Conservation (phyloP, 2,113 vertebrate species). For the Sminthopsis crassicaudata region DNA sequence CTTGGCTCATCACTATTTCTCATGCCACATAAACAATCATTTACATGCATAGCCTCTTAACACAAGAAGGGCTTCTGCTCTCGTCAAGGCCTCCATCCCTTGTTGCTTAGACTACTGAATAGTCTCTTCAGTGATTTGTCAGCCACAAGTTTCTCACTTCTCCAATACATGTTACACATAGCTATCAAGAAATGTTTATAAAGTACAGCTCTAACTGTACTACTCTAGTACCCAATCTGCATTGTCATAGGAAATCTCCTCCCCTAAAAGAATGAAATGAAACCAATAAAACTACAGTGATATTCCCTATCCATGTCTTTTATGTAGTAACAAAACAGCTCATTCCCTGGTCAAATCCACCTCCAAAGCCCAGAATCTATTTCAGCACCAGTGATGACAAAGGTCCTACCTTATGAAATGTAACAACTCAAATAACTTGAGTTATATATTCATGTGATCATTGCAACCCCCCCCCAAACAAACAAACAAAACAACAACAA, state of each 20-base stretch:
- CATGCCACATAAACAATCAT: too few relatives aligned
- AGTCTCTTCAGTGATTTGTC: not conserved
- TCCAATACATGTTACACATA: not conserved
- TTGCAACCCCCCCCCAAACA: too few relatives aligned
- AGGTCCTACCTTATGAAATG: constrained; percentile 20
- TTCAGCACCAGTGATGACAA: not conserved
- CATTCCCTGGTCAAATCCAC: not conserved
- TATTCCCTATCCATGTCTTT: not conserved
- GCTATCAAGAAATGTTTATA: not conserved
- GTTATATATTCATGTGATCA: not conserved
- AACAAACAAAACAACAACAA: constrained; percentile 4
- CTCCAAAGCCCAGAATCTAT: not conserved
- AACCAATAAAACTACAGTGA: not conserved
- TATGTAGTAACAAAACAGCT: not conserved
- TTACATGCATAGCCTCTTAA: too few relatives aligned
- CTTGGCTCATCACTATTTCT: too few relatives aligned
- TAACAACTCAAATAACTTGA: not conserved
- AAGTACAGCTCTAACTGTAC: not conserved
- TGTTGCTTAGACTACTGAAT: not conserved
- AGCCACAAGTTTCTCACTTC: not conserved
- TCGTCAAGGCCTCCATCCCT: too few relatives aligned
- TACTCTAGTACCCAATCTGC: not conserved
- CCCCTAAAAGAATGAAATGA: not conserved
- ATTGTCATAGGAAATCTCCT: not conserved
- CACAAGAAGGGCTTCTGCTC: too few relatives aligned